Conservation (phyloP, 2,888 invertebrate genomes). For the Hymenopus coronatus region DNA sequence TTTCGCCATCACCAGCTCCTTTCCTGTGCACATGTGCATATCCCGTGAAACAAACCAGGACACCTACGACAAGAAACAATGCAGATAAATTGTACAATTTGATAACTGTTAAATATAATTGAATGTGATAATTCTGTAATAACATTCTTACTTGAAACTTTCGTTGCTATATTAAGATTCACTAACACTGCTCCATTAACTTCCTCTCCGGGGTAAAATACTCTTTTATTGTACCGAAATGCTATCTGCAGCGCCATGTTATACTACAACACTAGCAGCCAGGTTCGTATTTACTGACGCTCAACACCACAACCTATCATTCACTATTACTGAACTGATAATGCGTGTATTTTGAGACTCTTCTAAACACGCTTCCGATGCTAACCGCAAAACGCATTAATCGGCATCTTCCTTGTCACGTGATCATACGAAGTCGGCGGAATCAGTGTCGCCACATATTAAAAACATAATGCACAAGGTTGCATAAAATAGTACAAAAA, state of each 20-base stretch:
- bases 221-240: background rate
- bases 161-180: background rate
- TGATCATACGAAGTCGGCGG: too few species aligned
- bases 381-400: background rate
- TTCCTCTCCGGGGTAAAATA: background rate
- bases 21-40: background rate
- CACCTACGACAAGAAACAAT: background rate
- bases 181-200: background rate
- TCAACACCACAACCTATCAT: too few species aligned
- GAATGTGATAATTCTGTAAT: background rate
- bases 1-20: background rate
- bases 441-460: too few species aligned
- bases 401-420: background rate
- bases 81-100: background rate
- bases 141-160: background rate
- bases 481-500: too few species aligned
- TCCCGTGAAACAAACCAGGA: background rate
- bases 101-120: too few species aligned
- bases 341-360: background rate
- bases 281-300: too few species aligned
- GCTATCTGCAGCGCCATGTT: background rate
- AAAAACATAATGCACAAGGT: too few species aligned
- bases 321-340: too few species aligned
- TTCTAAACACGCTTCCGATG: background rate
- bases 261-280: too few species aligned